phyloP scores from a whole-genome alignment of 2,113 vertebrate species.

The Leuciscus idus region DNA sequence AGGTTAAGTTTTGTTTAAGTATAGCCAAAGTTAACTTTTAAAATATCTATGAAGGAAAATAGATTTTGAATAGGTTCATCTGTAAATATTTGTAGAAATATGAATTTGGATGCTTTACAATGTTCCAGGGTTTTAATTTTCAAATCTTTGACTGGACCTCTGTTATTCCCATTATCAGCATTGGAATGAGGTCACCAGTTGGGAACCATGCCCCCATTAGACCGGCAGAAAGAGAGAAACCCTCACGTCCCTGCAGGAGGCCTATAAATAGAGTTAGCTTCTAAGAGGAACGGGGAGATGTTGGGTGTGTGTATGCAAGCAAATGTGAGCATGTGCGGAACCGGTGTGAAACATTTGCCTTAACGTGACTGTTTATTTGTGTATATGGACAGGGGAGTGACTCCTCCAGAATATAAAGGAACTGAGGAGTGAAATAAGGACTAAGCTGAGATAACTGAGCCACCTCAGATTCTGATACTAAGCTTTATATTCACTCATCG shows the following conservation, averaged over 20 bases:
- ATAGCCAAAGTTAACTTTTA: not conserved
- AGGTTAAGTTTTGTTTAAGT: not conserved
- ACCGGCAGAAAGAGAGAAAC: slow-evolving; percentile 42
- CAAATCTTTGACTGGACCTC: not conserved
- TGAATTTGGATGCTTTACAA: not conserved
- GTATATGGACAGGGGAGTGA: slow-evolving; percentile 31
- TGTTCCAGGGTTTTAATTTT: not conserved
- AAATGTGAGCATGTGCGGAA: slow-evolving; percentile 48
- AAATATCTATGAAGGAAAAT: not conserved
- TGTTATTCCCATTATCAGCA: slow-evolving; percentile 7
- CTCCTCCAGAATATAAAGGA: slow-evolving; percentile 64
- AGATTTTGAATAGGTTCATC: not conserved
- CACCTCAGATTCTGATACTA: slow-evolving; percentile 37
- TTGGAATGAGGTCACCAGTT: slow-evolving; percentile 32
- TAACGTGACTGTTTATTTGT: slow-evolving; percentile 19
- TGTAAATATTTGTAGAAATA: slow-evolving; percentile 2
- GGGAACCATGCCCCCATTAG: slow-evolving; percentile 22
- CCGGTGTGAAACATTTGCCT: slow-evolving; percentile 37
- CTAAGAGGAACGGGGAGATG: slow-evolving; percentile 48
- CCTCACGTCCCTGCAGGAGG: slow-evolving; percentile 62
- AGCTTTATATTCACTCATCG: slow-evolving; percentile 52
- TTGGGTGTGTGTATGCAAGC: slow-evolving; percentile 34
- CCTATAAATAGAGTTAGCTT: slow-evolving; percentile 75
- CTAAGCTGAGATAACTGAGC: slow-evolving; percentile 52
- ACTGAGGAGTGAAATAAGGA: slow-evolving; percentile 54